These are phyloP conservation scores for Temnothorax ravouxi DNA, from an alignment of 2,888 invertebrate species.

Conservation along the genomic window DNA sequence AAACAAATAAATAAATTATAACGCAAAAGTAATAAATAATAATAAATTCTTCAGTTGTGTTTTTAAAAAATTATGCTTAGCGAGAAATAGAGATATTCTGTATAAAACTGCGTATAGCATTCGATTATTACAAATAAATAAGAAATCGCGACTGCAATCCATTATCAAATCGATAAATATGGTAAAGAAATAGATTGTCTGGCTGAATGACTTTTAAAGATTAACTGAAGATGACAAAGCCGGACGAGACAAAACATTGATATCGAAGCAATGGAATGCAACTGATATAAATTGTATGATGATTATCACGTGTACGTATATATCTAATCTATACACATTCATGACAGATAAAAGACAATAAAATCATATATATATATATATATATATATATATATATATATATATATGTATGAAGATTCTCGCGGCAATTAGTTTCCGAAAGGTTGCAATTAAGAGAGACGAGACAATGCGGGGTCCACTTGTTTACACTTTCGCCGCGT, in stretches of 20 bases:
- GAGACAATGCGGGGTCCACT: background rate
- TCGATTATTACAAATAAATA: background rate
- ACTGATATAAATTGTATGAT: background rate
- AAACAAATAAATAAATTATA: too few relatives aligned
- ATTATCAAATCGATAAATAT: background rate
- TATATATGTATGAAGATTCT: background rate
- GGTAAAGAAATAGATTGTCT: background rate
- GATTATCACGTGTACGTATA: too few relatives aligned
- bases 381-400: background rate
- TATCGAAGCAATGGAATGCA: background rate
- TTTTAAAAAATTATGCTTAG: too few relatives aligned
- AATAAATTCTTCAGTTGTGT: too few relatives aligned
- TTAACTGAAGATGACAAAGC: background rate
- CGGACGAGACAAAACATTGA: background rate
- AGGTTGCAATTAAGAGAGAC: background rate
- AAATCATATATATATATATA: background rate
- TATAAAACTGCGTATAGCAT: background rate
- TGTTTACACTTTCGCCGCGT: background rate
- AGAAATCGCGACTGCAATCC: background rate
- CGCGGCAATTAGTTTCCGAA: background rate
- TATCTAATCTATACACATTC: conserved; percentile 26
- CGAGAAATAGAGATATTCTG: background rate
- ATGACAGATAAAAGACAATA: background rate
- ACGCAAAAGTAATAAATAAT: too few relatives aligned
- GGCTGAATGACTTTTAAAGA: background rate